Conservation (phyloP, 2,113 vertebrate genomes). For the Tragelaphus imberbis region DNA sequence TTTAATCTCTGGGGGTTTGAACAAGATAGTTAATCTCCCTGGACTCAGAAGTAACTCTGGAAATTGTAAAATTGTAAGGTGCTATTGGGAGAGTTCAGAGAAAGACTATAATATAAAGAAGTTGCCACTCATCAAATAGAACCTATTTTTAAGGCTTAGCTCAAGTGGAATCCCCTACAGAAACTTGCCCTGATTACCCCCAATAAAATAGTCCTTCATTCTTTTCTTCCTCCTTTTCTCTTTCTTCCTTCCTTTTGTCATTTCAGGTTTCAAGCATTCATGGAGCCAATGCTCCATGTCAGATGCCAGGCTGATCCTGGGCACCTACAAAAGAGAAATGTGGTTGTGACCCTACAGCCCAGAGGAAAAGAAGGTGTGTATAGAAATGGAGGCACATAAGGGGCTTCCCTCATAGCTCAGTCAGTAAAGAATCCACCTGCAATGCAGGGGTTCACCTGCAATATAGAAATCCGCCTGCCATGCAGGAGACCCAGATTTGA, state of each 20-base stretch:
- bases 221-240: too few species aligned
- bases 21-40: not conserved
- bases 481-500: not conserved
- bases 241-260: too few species aligned
- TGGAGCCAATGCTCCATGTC: not conserved
- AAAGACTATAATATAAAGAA: not conserved
- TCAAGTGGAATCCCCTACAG: not conserved
- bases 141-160: not conserved
- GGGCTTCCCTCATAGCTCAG: not conserved
- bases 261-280: not conserved
- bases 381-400: not conserved
- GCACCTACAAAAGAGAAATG: not conserved
- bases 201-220: not conserved
- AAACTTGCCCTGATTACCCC: not conserved
- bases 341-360: too few species aligned
- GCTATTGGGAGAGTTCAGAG: not conserved
- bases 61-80: not conserved
- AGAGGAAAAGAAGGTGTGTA: fast-evolving
- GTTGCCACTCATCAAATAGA: not conserved
- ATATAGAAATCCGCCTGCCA: not conserved
- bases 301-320: not conserved
- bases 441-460: not conserved
- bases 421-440: not conserved
- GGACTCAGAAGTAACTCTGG: not conserved
- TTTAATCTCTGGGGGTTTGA: not conserved